Evolutionary conservation across 2,888 invertebrate genomes (phyloP).

Genomic region (Caenorhabditis becei): DNA sequence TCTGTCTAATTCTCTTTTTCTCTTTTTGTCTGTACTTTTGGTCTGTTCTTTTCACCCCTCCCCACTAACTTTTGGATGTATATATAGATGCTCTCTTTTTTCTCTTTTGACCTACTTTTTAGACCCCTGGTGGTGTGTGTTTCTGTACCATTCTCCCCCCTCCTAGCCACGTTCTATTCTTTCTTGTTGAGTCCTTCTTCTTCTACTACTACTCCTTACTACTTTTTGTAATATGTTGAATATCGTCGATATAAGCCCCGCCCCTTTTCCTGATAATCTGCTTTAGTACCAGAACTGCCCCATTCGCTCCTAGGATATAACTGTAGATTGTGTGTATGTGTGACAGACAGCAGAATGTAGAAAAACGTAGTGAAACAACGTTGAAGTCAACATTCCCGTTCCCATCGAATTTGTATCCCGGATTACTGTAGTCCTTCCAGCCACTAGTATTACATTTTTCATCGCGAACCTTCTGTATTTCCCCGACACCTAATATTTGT

Average conservation of each 20-base stretch:
- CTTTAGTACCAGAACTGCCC: background rate
- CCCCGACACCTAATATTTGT: too few relatives aligned
- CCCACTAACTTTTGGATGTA: constrained; percentile 21
- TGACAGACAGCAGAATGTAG: too few relatives aligned
- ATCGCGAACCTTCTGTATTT: too few relatives aligned
- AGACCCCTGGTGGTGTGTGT: constrained; percentile 37
- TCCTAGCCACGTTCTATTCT: constrained; percentile 51
- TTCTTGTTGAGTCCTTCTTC: constrained; percentile 4
- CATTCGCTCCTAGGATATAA: background rate
- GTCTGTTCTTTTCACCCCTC: background rate
- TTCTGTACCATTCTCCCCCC: constrained; percentile 5
- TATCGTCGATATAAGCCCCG: constrained; percentile 2
- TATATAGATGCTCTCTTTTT: constrained; percentile 23
- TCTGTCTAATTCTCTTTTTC: background rate
- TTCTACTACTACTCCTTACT: background rate
- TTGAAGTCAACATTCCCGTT: too few relatives aligned
- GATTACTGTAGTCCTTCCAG: too few relatives aligned
- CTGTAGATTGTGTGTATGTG: too few relatives aligned
- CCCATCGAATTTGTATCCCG: too few relatives aligned
- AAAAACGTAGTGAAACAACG: too few relatives aligned
- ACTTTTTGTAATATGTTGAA: constrained; percentile 41
- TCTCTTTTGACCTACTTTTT: background rate
- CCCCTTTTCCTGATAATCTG: background rate
- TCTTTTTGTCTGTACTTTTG: constrained; percentile 33
- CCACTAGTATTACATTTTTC: too few relatives aligned